Evolutionary conservation across 2,797 vertebrate genomes (phyloP).

Genomic region (Mareca strepera): DNA sequence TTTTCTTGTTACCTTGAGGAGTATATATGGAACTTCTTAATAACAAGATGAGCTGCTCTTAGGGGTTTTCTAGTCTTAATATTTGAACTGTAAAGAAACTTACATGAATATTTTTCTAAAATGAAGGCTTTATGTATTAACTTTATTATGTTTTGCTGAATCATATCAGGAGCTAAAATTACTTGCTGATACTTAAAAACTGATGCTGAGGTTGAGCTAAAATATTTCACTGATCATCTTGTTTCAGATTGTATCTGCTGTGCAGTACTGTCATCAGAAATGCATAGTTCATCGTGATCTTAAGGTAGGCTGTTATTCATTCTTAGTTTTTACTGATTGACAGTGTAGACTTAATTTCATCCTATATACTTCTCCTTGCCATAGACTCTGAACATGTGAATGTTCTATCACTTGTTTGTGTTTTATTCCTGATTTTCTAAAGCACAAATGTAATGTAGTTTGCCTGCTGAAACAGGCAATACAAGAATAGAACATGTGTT

Average conservation of each 20-base stretch:
- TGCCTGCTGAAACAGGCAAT: background rate
- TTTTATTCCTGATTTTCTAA: constrained; percentile 9
- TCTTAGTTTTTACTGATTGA: background rate
- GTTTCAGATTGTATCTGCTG: constrained; percentile 95
- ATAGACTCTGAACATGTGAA: background rate
- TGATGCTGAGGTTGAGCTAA: background rate
- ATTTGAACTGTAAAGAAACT: background rate
- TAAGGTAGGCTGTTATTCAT: constrained; percentile 82
- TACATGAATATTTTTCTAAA: background rate
- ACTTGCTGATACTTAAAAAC: background rate
- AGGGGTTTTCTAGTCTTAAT: background rate
- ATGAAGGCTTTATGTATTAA: background rate
- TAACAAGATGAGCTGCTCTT: background rate
- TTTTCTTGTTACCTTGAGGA: background rate
- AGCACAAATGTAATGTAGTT: background rate
- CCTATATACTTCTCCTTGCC: background rate
- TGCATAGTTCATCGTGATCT: constrained; percentile 95
- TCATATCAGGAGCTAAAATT: background rate
- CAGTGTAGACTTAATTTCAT: background rate
- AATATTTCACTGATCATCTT: constrained; percentile 1
- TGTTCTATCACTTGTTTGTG: background rate
- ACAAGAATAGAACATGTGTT: constrained; percentile 1
- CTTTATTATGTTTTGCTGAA: background rate
- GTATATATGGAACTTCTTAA: background rate
- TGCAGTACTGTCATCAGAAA: constrained; percentile 97